A percentile compares a stretch with the other conserved stretches of the same genome.
phyloP scores from a whole-genome alignment of 1,140 invertebrate genomes.

The Pomacea maculata region DNA sequence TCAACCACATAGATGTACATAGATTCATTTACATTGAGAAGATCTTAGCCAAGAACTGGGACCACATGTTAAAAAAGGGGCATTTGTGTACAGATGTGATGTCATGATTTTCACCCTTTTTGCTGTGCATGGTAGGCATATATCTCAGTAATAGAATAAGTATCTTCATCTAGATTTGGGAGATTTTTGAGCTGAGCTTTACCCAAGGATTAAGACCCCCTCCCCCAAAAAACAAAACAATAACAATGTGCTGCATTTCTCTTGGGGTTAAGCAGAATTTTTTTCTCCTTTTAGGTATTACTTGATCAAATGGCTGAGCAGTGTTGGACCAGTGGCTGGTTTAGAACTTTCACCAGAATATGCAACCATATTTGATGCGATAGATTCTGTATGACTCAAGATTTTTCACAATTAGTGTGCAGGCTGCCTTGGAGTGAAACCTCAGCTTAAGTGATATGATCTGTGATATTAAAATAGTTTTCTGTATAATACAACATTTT shows the following conservation, averaged over 20 bases:
- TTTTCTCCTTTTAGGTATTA: slow-evolving; percentile 48
- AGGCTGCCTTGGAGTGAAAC: background rate
- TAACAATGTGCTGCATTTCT: background rate
- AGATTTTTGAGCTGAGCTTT: background rate
- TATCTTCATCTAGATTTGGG: background rate
- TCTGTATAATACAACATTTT: no score
- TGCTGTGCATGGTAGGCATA: background rate
- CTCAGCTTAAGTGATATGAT: no score
- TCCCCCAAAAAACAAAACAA: background rate
- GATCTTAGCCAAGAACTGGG: no score
- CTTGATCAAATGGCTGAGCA: slow-evolving; percentile 54
- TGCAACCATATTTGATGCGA: slow-evolving; percentile 5
- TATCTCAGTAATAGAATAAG: background rate
- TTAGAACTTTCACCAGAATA: slow-evolving; percentile 47
- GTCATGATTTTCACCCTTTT: no score
- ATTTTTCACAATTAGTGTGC: background rate
- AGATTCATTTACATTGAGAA: no score
- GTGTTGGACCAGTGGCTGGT: slow-evolving; percentile 58
- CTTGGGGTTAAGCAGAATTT: background rate
- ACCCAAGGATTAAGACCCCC: background rate
- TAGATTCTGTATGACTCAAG: background rate
- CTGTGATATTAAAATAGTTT: no score
- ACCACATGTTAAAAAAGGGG: no score
- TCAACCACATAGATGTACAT: no score
- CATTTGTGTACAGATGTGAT: no score